Conservation (phyloP, 2,888 invertebrate genomes). For the Geophilus truncorum region DNA sequence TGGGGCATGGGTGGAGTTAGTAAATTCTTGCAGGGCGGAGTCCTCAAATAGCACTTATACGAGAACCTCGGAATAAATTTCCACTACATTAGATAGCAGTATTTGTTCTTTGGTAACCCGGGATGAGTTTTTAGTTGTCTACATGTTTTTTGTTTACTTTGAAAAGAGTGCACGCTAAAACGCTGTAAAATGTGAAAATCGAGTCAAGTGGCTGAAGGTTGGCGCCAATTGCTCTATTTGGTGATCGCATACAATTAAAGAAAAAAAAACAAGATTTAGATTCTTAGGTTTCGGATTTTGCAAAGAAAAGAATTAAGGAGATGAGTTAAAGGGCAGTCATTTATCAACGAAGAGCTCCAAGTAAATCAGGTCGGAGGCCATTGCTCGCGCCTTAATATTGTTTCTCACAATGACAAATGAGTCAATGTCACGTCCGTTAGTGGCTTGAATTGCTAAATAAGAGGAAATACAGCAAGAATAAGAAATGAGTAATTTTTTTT, state of each 20-base stretch:
- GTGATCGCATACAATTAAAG: no score
- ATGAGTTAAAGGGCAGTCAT: background rate
- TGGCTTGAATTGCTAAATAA: background rate
- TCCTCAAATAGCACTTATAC: background rate
- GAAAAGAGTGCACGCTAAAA: no score
- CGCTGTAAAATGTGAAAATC: no score
- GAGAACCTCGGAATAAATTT: background rate
- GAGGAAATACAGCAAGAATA: background rate
- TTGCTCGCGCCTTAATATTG: background rate
- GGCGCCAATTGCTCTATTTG: background rate
- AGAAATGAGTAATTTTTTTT: no score
- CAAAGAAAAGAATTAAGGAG: background rate
- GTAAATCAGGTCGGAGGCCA: background rate
- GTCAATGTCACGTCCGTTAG: background rate
- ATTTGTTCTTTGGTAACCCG: background rate
- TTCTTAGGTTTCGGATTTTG: background rate
- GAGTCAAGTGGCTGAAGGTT: no score
- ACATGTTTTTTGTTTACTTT: no score
- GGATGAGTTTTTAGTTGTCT: no score
- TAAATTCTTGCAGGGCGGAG: background rate
- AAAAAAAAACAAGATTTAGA: background rate
- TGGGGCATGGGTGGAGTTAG: slow-evolving; percentile 4
- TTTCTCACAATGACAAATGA: background rate
- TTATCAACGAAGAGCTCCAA: background rate
- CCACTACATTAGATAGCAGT: background rate